These are phyloP conservation scores for Denticeps clupeoides DNA, from an alignment of 2,797 vertebrate species.

Conservation along the genomic window DNA sequence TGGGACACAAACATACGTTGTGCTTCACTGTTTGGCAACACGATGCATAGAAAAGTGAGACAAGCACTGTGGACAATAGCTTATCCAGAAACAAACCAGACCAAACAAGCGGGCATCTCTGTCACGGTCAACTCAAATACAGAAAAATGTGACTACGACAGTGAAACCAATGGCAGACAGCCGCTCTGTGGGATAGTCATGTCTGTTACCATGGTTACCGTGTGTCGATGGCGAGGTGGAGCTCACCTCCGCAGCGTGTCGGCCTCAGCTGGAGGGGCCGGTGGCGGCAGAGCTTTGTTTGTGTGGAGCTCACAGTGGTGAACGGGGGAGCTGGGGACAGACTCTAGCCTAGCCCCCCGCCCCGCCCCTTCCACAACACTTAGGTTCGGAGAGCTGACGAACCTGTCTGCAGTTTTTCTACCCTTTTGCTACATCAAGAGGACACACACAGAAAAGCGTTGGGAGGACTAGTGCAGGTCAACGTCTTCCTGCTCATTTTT, in stretches of 20 bases:
- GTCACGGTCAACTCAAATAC: too few relatives aligned
- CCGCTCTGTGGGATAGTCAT: slow-evolving; percentile 21
- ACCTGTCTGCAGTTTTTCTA: slow-evolving; percentile 74
- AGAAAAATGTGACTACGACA: too few relatives aligned
- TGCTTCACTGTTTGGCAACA: slow-evolving; percentile 3
- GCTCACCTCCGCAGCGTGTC: slow-evolving; percentile 81
- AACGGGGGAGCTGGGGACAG: slow-evolving; percentile 75
- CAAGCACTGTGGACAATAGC: slow-evolving; percentile 13
- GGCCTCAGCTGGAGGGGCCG: slow-evolving; percentile 73
- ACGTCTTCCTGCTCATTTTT: neutral
- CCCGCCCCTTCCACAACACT: slow-evolving; percentile 73
- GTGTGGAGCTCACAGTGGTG: slow-evolving; percentile 73
- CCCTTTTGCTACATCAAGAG: slow-evolving; percentile 74
- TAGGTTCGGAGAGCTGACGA: slow-evolving; percentile 82
- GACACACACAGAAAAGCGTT: slow-evolving; percentile 30
- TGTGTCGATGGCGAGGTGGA: slow-evolving; percentile 49
- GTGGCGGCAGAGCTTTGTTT: slow-evolving; percentile 73
- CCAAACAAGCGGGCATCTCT: too few relatives aligned
- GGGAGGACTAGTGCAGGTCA: neutral
- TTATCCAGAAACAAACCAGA: slow-evolving; percentile 16
- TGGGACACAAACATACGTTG: slow-evolving; percentile 16
- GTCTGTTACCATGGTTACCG: slow-evolving; percentile 24
- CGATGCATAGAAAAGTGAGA: slow-evolving; percentile 25
- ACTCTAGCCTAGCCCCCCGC: slow-evolving; percentile 64
- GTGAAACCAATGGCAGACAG: slow-evolving; percentile 23